Base-by-base conservation (phyloP, 1,140 invertebrate species). In the Macrobrachium rosenbergii region DNA sequence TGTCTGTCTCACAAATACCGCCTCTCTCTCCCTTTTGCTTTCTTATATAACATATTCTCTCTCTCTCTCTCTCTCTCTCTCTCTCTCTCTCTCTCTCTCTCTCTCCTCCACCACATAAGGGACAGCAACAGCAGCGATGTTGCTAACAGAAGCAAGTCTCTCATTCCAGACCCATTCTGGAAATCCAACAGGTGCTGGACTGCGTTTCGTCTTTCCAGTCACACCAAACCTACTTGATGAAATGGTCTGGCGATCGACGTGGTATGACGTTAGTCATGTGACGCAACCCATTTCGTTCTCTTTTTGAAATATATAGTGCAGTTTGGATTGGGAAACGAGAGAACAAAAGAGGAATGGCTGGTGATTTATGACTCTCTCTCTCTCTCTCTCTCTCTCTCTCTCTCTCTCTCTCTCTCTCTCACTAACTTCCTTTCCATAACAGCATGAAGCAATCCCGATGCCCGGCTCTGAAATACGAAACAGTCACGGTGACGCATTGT, bases 351-450 rank as follows among this genome's bases (percentile, higher is more conserved):
- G 16, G 28, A 6, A 75, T 21, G 72, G 72, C 17, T 21, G 72
- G 72, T 16, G n/a, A 45, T 11, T 43, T 2, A 12, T 77, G 14
- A 45, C 7, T 5, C 45, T n/a, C 1, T 6, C 75, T 77, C 75
- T 52, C 37, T 77, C 75, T 52, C 75, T 77, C 75, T 77, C 75
- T 75, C 28, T 37, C 28, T 37, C 28, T 37, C 28, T 37, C 28
- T 37, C 14, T 23, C 21, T 73, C 63, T 64, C 63, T 73, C 69
- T 73, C 69, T 73, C 69, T 73, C 69, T 73, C 69, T 73, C 69
- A 37, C 69, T 23, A 12, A 37, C 69, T 73, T 37, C 28, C 28
- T 37, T 37, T n/a, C 1, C 28, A 37, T 37, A 37, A 37, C 28
- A 3, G 28, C 28, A 3, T 37, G 28, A 37, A 37, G 28, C 28